A percentile compares a stretch with the other conserved stretches of the same genome.
phyloP scores from a whole-genome alignment of 2,888 invertebrate species.

The Thereva unica region DNA sequence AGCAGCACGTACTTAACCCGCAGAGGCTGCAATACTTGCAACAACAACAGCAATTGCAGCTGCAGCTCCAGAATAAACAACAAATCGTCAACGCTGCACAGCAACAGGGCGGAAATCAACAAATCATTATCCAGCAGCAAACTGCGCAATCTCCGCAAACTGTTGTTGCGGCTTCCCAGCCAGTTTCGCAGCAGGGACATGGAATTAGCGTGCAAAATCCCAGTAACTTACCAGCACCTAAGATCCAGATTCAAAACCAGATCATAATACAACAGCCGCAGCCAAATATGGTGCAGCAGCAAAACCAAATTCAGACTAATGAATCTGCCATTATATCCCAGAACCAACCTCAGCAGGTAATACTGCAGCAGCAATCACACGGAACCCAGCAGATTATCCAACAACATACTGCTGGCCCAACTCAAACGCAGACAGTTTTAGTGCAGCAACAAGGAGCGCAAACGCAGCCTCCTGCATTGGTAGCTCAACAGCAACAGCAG shows the following conservation, averaged over 20 bases:
- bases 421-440: constrained; percentile 56
- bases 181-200: constrained; percentile 26
- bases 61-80: constrained; percentile 43
- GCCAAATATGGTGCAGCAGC: constrained; percentile 58
- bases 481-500: constrained; percentile 62
- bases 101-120: constrained; percentile 44
- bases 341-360: constrained; percentile 55
- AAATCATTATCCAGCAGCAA: constrained; percentile 47
- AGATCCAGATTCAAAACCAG: constrained; percentile 58
- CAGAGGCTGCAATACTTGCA: constrained; percentile 54
- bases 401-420: constrained; percentile 56
- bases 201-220: constrained; percentile 17
- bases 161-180: neutral
- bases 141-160: constrained; percentile 51
- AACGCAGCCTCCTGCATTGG: constrained; percentile 50
- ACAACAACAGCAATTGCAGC: constrained; percentile 52
- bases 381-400: constrained; percentile 49
- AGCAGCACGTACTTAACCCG: constrained; percentile 54
- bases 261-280: constrained; percentile 61
- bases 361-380: constrained; percentile 45
- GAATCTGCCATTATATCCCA: constrained; percentile 24
- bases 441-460: constrained; percentile 51
- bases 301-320: constrained; percentile 59
- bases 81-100: constrained; percentile 30
- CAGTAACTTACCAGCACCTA: constrained; percentile 30